Evolutionary conservation across 2,113 vertebrate genomes (phyloP).

Genomic region (Saguinus imperator): DNA sequence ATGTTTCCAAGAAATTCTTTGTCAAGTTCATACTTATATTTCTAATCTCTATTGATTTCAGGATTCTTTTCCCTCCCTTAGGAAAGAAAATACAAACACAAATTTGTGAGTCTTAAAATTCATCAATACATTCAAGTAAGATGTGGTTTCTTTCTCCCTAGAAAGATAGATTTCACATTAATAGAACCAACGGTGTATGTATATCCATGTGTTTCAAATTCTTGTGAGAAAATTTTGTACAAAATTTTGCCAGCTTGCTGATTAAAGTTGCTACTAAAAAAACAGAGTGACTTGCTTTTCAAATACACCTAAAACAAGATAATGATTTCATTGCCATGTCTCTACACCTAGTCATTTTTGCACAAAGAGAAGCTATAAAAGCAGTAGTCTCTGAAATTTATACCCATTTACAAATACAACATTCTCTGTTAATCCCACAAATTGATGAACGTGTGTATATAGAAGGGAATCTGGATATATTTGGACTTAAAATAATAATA

Average conservation of each 20-base stretch:
- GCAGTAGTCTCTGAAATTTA: background rate
- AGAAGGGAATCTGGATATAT: background rate
- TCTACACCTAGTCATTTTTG: background rate
- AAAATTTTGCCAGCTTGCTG: background rate
- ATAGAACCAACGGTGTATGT: background rate
- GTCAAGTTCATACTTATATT: background rate
- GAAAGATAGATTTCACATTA: background rate
- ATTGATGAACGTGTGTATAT: background rate
- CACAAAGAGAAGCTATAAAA: background rate
- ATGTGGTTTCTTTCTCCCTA: background rate
- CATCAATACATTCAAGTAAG: background rate
- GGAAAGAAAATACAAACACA: background rate
- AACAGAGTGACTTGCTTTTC: background rate
- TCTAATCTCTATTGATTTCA: background rate
- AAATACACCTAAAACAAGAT: background rate
- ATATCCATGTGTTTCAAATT: background rate
- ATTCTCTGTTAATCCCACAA: background rate
- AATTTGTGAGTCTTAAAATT: background rate
- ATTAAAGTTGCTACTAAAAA: background rate
- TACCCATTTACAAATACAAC: background rate
- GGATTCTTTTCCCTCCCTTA: background rate
- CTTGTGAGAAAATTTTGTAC: background rate
- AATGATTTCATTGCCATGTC: background rate
- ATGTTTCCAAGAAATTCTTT: background rate
- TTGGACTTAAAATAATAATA: background rate